Evolutionary conservation across 2,797 vertebrate species (phyloP).

Genomic region (Pantherophis alleghaniensis): DNA sequence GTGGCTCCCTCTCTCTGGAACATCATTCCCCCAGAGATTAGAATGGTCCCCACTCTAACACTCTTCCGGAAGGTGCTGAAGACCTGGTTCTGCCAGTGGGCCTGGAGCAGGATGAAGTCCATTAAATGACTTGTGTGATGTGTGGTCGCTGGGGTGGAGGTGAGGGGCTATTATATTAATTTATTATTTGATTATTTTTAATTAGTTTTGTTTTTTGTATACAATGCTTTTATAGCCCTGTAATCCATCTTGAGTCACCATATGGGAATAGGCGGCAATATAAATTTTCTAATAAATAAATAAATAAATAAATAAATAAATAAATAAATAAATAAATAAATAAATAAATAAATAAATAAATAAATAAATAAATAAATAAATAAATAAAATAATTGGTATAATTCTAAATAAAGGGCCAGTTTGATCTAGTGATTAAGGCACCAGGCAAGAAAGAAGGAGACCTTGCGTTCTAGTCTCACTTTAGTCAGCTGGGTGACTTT

Average conservation of each 20-base stretch:
- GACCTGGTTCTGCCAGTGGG: no score
- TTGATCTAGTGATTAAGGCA: not conserved
- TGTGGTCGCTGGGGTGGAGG: not conserved
- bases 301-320: no score
- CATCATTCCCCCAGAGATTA: not conserved
- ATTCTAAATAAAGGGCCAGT: not conserved
- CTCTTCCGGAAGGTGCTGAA: not conserved
- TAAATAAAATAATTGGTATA: not conserved
- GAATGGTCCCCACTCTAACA: not conserved
- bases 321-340: no score
- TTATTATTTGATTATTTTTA: not conserved
- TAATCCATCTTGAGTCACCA: not conserved
- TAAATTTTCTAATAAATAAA: no score
- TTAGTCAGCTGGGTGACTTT: not conserved
- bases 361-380: no score
- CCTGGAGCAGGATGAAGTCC: not conserved
- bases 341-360: no score
- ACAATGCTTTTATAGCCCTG: not conserved
- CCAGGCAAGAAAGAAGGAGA: not conserved
- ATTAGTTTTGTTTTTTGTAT: not conserved
- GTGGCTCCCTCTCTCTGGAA: not conserved
- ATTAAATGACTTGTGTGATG: not conserved
- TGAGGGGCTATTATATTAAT: no score
- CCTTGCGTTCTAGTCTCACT: not conserved
- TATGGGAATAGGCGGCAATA: not conserved